These are phyloP conservation scores for Perca fluviatilis DNA, from an alignment of 2,113 vertebrate genomes.

Conservation along the genomic window DNA sequence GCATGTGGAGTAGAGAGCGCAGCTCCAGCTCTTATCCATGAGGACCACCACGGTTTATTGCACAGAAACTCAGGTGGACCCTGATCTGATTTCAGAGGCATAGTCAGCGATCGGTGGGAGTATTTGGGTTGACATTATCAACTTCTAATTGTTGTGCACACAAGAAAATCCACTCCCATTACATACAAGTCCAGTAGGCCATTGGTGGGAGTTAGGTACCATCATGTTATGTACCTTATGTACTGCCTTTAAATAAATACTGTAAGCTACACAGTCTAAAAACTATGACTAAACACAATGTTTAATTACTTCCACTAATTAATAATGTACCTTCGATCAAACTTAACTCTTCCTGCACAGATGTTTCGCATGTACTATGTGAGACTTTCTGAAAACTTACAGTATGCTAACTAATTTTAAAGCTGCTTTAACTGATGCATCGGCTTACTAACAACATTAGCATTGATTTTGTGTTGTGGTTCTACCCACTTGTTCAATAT, in stretches of 20 bases:
- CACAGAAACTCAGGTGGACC: constrained; percentile 67
- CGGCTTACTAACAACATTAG: no score
- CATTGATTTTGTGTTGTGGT: not conserved
- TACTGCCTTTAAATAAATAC: not conserved
- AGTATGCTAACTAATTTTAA: no score
- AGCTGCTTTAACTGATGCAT: not conserved
- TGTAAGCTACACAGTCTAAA: not conserved
- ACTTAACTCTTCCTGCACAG: not conserved
- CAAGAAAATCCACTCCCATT: not conserved
- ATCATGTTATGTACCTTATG: not conserved
- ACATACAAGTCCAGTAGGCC: not conserved
- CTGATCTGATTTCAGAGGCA: constrained; percentile 70
- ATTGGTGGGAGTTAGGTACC: not conserved
- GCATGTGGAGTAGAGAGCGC: constrained; percentile 35
- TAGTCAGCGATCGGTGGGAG: constrained; percentile 29
- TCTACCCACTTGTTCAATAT: not conserved
- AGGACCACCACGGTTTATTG: constrained; percentile 67
- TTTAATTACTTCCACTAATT: not conserved
- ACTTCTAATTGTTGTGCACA: constrained; percentile 54
- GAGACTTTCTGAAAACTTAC: not conserved
- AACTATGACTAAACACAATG: not conserved
- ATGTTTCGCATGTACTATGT: not conserved
- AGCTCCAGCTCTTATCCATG: constrained; percentile 37
- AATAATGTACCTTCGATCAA: not conserved
- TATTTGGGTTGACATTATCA: constrained; percentile 56